Base-by-base conservation (phyloP, 2,888 invertebrate genomes). In the Gnatocerus cornutus region DNA sequence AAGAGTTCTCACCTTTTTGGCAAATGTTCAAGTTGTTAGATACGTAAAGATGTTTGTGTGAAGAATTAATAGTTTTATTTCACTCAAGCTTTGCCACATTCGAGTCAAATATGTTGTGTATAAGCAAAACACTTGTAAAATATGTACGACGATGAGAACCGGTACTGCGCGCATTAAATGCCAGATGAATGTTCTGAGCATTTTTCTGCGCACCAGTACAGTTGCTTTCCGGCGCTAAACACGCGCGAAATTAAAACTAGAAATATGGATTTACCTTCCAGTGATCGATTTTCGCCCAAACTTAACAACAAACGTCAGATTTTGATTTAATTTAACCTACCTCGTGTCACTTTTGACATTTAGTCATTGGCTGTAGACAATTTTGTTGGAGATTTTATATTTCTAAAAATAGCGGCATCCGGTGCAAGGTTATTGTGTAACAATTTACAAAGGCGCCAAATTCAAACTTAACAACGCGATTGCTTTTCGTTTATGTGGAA, bases 121-220 rank as follows among this genome's bases (percentile, higher is more conserved):
- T 73, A 73, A 43, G 72, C 66, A 74, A 78, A 78, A 79, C 77
- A 79, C 73, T 72, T 69, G 70, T 61, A 74, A 77, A 75, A 62
- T 62, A 30, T 70, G 74, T 59, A 71, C 69, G 73, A 75, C 67
- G 74, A 67, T 48, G 75, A 75, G 73, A 81, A 80, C 79, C 80
- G 81, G 81, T 79, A 79, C 78, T 77, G 74, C 73, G 77, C 79
- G 77, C 76, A 79, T 77, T 77, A 79, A 77, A 80, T 78, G 80
- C 78, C 78, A 77, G 70, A 74, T 64, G 59, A 63, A 30, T 13
- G 58, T 5, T 66, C 48, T 66, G 66, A 56, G 66, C 66, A 66
- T 16, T 37, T 48, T 33, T 37, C 43, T 56, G 66, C 66, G 58
- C 66, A 66, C 1, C 46, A 16, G 12, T 10, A 43, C 29, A 41